These are phyloP conservation scores for Microctonus aethiopoides DNA, from an alignment of 2,888 invertebrate species.

Conservation along the genomic window DNA sequence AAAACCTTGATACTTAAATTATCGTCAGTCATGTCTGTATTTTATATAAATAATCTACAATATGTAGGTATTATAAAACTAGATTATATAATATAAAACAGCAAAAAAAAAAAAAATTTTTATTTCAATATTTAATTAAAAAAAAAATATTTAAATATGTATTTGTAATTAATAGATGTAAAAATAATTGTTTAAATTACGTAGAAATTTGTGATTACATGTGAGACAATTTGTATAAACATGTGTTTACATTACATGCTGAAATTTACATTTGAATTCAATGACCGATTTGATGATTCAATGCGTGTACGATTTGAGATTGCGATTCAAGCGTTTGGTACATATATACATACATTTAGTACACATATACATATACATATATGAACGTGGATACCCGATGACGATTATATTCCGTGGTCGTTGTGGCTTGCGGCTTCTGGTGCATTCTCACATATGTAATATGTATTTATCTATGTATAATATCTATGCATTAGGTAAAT, in stretches of 20 bases:
- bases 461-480: background rate
- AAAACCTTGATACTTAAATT: background rate
- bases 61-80: background rate
- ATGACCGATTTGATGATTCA: constrained; percentile 1
- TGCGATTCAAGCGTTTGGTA: constrained; percentile 13
- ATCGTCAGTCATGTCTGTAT: background rate
- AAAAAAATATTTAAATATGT: too few relatives aligned
- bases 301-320: constrained; percentile 11
- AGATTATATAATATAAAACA: background rate
- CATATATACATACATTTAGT: background rate
- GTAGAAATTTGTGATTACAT: background rate
- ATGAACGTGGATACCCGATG: constrained; percentile 8
- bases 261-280: background rate
- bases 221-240: background rate
- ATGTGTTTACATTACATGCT: background rate
- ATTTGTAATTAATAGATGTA: too few relatives aligned
- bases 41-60: background rate
- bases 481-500: too few relatives aligned
- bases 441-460: constrained; percentile 6
- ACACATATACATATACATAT: background rate
- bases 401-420: constrained; percentile 13
- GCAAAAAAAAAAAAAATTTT: too few relatives aligned
- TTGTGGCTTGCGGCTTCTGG: background rate
- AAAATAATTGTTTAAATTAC: background rate
- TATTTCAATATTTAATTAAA: too few relatives aligned